Percentiles rank a stretch among this genome's conserved stretches.
Evolutionary conservation across 1,140 invertebrate genomes (phyloP).

Genomic region (Eumeta japonica): DNA sequence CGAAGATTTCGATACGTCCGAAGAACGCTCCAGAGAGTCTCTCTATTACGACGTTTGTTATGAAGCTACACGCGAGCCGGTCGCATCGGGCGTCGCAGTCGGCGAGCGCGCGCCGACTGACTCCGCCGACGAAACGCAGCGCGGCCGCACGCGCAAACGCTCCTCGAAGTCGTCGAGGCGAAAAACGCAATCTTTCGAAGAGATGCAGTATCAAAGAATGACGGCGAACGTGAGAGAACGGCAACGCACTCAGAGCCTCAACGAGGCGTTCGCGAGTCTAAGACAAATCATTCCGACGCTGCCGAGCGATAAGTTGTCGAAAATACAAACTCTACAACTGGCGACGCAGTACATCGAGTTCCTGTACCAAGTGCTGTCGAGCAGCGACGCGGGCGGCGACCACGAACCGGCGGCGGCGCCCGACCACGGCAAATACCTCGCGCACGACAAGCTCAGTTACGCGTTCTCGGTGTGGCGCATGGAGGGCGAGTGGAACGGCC

Average conservation of each 20-base stretch:
- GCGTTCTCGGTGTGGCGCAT: slow-evolving; percentile 96
- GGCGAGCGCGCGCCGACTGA: no score
- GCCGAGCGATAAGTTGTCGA: slow-evolving; percentile 97
- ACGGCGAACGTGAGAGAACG: slow-evolving; percentile 96
- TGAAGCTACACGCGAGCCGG: no score
- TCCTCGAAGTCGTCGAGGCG: slow-evolving; percentile 5
- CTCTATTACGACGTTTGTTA: no score
- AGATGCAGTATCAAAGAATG: slow-evolving; percentile 78
- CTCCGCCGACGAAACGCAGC: no score
- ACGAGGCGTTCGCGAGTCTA: slow-evolving; percentile 92
- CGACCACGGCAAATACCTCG: slow-evolving; percentile 71
- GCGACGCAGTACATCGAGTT: slow-evolving; percentile 95
- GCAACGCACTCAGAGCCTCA: slow-evolving; percentile 94
- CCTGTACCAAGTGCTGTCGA: no score
- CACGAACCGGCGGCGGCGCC: slow-evolving; percentile 39
- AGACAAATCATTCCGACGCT: slow-evolving; percentile 96
- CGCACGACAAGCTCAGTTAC: slow-evolving; percentile 89
- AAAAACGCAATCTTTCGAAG: slow-evolving; percentile 61
- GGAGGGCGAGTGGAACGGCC: slow-evolving; percentile 92
- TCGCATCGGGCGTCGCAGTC: no score
- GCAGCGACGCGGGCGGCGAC: no score
- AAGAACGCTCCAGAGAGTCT: no score
- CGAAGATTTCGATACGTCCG: slow-evolving; percentile 24
- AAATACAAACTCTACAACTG: slow-evolving; percentile 96
- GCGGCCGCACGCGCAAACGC: slow-evolving; percentile 32